phyloP scores from a whole-genome alignment of 2,888 invertebrate species.

The Philopedon plagiatum region DNA sequence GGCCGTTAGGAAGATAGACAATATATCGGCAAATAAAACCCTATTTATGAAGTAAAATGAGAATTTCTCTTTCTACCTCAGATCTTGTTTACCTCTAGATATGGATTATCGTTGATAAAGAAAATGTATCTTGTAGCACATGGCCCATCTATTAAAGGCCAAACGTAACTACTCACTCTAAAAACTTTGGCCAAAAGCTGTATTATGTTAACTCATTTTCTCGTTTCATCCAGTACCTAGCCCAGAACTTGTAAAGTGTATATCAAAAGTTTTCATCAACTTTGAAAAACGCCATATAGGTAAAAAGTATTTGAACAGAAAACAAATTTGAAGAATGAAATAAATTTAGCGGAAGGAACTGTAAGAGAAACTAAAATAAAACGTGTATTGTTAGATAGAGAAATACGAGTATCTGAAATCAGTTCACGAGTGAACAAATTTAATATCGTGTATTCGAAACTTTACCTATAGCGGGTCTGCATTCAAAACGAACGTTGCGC shows the following conservation, averaged over 20 bases:
- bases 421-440: slow-evolving; percentile 28
- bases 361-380: not conserved
- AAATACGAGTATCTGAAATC: slow-evolving; percentile 27
- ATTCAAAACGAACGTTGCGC: not conserved
- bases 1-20: too few species aligned
- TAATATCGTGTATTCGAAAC: slow-evolving; percentile 17
- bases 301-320: slow-evolving; percentile 6
- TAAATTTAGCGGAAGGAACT: slow-evolving; percentile 24
- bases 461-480: not conserved
- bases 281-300: slow-evolving; percentile 7
- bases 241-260: slow-evolving; percentile 20
- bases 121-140: slow-evolving; percentile 14
- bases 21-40: too few species aligned
- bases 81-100: too few species aligned
- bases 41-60: too few species aligned
- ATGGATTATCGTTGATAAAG: not conserved
- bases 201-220: slow-evolving; percentile 16
- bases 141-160: slow-evolving; percentile 18
- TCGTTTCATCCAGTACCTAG: not conserved
- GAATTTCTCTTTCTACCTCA: too few species aligned
- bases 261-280: slow-evolving; percentile 23
- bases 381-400: slow-evolving; percentile 5
- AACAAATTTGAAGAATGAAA: slow-evolving; percentile 30
- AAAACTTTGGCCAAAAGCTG: slow-evolving; percentile 21
- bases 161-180: slow-evolving; percentile 15